Base-by-base conservation (phyloP, 2,888 invertebrate species). In the Lumbricus terrestris region DNA sequence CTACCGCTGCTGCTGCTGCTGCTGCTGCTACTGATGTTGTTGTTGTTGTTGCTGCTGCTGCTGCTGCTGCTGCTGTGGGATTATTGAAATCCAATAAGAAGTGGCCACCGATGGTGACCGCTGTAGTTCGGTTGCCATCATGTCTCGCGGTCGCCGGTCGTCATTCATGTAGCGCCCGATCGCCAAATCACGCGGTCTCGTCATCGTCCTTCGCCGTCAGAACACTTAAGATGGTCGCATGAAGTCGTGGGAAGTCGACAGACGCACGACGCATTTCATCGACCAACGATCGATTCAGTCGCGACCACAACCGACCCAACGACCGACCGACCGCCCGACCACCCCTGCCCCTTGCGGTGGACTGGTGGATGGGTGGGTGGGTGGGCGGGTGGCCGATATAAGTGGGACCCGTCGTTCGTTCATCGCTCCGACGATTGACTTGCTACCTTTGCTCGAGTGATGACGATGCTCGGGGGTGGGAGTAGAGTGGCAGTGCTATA, bases 271-370 rank as follows among this genome's bases (percentile, higher is more conserved):
- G 85, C 35, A 85, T 85, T 85, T 85, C 35, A 85, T 85, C 85
- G 85, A 85, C 18, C 85, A 37, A 18, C 85, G 85, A 85, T 85
- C 85, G 85, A 85, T 35, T 85, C 34, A 85, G 85, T 37, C 85
- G 85, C 37, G 35, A 85, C 85, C 85, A 23, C 85, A 35, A 18
- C 18, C 29, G 35, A 16, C 82, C n/a, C 82, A 15, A n/a, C n/a
- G 82, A n/a, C 15, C 34, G 82, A 6, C 82, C n/a, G 15, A 4
- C 82, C 82, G 29, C 82, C 33, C 82, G 82, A 29, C 82, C 33
- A 34, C 83, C 83, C 34, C 16, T 8, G 40, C 38, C 38, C 38
- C 38, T n/a, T n/a, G n/a, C n/a, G n/a, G n/a, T n/a, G n/a, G n/a
- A n/a, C n/a, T n/a, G n/a, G n/a, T n/a, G n/a, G n/a, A n/a, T n/a